Evolutionary conservation across 2,113 vertebrate genomes (phyloP).

Genomic region (Larimichthys crocea): DNA sequence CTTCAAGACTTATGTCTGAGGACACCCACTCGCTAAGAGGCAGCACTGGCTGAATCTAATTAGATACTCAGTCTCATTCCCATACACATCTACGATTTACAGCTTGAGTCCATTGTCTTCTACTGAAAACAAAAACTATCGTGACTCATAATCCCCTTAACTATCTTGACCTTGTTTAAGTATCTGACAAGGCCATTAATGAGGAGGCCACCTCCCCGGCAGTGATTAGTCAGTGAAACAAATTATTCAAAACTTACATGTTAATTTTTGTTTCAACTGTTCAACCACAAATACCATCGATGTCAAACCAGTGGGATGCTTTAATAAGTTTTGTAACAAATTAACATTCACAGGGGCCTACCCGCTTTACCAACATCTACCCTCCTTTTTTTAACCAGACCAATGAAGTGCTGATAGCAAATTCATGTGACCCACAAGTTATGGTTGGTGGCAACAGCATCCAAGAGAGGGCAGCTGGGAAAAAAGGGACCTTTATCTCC

Average conservation of each 20-base stretch:
- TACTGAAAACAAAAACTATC: slow-evolving; percentile 61
- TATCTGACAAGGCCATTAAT: slow-evolving; percentile 66
- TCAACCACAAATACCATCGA: not conserved
- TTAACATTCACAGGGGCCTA: not conserved
- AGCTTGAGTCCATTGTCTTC: slow-evolving; percentile 69
- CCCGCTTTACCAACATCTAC: not conserved
- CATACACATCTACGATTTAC: slow-evolving; percentile 71
- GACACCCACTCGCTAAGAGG: slow-evolving; percentile 55
- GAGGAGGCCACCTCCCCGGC: slow-evolving; percentile 54
- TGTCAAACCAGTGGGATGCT: not conserved
- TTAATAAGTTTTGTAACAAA: not conserved
- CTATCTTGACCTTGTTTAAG: slow-evolving; percentile 79
- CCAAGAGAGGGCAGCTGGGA: slow-evolving; percentile 91
- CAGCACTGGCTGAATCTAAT: slow-evolving; percentile 64
- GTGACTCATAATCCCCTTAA: slow-evolving; percentile 75
- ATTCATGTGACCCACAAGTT: slow-evolving; percentile 77
- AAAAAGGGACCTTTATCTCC: slow-evolving; percentile 92
- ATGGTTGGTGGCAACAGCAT: slow-evolving; percentile 82
- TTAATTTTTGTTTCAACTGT: not conserved
- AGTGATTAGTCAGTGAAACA: slow-evolving; percentile 39
- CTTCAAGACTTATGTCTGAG: slow-evolving; percentile 72
- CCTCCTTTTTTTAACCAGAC: slow-evolving; percentile 7
- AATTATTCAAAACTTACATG: not conserved
- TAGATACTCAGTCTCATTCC: slow-evolving; percentile 75
- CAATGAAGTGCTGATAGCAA: not conserved